A percentile compares a stretch with the other conserved stretches of the same genome.
phyloP scores from a whole-genome alignment of 1,140 invertebrate species.

The Drosophila lowei region DNA sequence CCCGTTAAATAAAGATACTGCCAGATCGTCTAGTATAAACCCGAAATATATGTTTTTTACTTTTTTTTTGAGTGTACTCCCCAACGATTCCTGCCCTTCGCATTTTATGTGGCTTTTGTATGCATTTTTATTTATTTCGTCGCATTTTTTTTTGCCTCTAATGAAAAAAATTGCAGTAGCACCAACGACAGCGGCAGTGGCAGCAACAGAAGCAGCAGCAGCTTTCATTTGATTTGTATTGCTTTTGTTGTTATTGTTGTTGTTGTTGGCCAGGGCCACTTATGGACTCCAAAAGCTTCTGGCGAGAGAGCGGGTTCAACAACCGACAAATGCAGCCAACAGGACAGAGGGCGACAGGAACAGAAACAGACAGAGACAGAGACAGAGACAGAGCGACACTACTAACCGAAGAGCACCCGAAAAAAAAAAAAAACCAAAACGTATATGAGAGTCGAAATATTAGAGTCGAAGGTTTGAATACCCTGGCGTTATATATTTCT shows the following conservation, averaged over 20 bases:
- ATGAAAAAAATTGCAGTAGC: slow-evolving; percentile 51
- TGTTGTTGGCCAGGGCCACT: slow-evolving; percentile 71
- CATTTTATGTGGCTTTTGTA: slow-evolving; percentile 59
- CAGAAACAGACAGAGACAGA: neutral
- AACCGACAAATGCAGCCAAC: slow-evolving; percentile 66
- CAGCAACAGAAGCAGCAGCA: slow-evolving; percentile 28
- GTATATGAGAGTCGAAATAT: too few species aligned
- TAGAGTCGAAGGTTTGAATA: too few species aligned
- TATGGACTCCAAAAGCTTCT: slow-evolving; percentile 65
- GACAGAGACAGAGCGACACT: neutral
- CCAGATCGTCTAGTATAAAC: neutral
- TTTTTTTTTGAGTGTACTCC: slow-evolving; percentile 19
- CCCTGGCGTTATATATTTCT: too few species aligned
- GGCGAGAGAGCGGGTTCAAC: slow-evolving; percentile 63
- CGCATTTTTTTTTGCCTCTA: slow-evolving; percentile 68
- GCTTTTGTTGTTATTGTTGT: slow-evolving; percentile 43
- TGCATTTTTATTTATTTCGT: slow-evolving; percentile 70
- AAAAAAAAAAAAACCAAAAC: slow-evolving; percentile 38
- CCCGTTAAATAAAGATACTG: too few species aligned
- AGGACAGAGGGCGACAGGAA: slow-evolving; percentile 8
- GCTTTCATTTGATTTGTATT: slow-evolving; percentile 79
- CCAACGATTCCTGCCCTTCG: slow-evolving; percentile 36
- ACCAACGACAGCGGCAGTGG: neutral
- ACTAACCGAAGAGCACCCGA: slow-evolving; percentile 33
- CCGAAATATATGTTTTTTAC: neutral